Evolutionary conservation across 2,888 invertebrate species (phyloP).

Genomic region (Alitta virens): DNA sequence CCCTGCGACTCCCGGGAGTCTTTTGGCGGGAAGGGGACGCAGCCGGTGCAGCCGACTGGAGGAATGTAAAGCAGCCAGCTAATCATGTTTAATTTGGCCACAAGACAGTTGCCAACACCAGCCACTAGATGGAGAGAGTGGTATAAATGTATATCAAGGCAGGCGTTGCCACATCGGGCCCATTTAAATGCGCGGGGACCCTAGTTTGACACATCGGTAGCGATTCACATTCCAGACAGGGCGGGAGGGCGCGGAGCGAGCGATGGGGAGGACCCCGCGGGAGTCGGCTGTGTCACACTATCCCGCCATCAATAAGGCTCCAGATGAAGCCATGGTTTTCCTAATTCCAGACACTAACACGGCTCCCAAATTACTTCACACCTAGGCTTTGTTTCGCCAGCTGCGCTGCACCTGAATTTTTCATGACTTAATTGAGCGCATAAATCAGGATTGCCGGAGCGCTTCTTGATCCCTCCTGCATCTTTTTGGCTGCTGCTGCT

Average conservation of each 20-base stretch:
- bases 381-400: slow-evolving; percentile 29
- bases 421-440: slow-evolving; percentile 15
- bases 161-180: not conserved
- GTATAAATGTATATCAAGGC: slow-evolving; percentile 2
- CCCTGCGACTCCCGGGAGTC: not conserved
- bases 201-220: slow-evolving; percentile 5
- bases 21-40: not conserved
- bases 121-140: not conserved
- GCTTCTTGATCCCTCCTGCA: not conserved
- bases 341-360: slow-evolving; percentile 15
- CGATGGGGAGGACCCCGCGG: slow-evolving; percentile 4
- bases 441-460: slow-evolving; percentile 16
- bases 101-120: not conserved
- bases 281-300: slow-evolving; percentile 14
- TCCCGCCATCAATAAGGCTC: slow-evolving; percentile 3
- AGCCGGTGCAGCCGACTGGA: not conserved
- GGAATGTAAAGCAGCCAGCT: not conserved
- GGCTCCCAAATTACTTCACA: slow-evolving; percentile 35
- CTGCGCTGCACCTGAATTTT: slow-evolving; percentile 29
- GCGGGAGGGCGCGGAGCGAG: not conserved
- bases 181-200: not conserved
- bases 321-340: not conserved
- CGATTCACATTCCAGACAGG: slow-evolving; percentile 7
- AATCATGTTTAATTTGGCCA: slow-evolving; percentile 1
- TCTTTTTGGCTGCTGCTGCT: no score